Base-by-base conservation (phyloP, 2,888 invertebrate species). In the Cerastis rubricosa region DNA sequence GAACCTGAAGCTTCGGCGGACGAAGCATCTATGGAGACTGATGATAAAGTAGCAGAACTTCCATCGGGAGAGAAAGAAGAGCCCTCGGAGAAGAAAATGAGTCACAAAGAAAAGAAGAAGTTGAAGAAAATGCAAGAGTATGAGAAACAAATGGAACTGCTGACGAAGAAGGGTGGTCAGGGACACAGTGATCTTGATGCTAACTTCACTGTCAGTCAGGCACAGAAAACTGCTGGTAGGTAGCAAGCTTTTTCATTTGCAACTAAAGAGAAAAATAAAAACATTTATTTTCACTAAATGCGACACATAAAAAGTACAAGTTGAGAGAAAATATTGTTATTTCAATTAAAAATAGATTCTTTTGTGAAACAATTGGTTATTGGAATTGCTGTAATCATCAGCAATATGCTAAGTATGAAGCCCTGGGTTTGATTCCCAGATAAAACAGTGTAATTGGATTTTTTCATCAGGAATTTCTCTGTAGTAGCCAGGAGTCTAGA, bases 131-230 rank as follows among this genome's bases (percentile, higher is more conserved):
- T 98, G 95, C 98, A 98, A 91, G 99, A 99, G 91, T 99, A 98
- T 94, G 98, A 99, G 91, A 98, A 98, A 89, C 98, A 99, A 92
- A 97, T 99, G 97, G 99, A 99, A 92, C 92, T 98, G 88, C 95
- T 99, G 95, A 98, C 98, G 3, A 98, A 98, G 92, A 98, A 99
- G 93, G 99, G 99, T 35, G 99, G 99, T 0, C 98, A 98, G 92
- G 99, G 99, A 0, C 98, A 98, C 92, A 99, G 99, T 61, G 99
- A 99, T 76, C 96, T 99, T 25, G 99, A 98, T 78, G 98, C 98
- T 57, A 99, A 99, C 94, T 99, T 99, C 93, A 99, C 99, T 7
- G 98, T 99, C 82, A 99, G 99, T 8, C 98, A 98, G 97, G 97
- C 98, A 88, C 97, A 98, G 96, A 98, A 98, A 93, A 97, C 97